Evolutionary conservation across 1,140 invertebrate genomes (phyloP).

Genomic region (Atta cephalotes): DNA sequence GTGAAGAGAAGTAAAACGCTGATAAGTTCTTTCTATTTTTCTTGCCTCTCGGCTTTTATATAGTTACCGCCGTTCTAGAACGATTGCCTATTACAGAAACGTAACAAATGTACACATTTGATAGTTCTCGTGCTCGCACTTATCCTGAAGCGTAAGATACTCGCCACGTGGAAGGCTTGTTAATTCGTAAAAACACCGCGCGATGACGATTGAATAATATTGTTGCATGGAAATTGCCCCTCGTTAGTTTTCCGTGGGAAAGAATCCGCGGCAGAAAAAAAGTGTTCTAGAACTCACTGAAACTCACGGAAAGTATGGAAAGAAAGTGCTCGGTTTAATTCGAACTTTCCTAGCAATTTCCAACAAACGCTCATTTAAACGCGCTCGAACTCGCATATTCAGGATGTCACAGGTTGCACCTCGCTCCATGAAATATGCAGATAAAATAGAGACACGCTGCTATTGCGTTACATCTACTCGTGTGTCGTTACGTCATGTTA

Average conservation of each 20-base stretch:
- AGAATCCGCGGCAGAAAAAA: background rate
- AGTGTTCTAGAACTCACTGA: background rate
- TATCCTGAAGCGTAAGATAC: background rate
- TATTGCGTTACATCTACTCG: constrained; percentile 29
- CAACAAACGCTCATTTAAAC: background rate
- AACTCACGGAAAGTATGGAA: constrained; percentile 18
- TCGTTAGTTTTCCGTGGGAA: background rate
- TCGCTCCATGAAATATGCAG: background rate
- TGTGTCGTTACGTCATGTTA: constrained; percentile 8
- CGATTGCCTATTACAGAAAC: constrained; percentile 23
- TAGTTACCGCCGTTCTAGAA: background rate
- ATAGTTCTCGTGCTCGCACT: constrained; percentile 3
- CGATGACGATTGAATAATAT: constrained; percentile 39
- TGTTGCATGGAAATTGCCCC: constrained; percentile 26
- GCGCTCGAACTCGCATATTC: background rate
- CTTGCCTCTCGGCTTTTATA: background rate
- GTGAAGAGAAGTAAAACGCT: background rate
- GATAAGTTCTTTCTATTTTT: constrained; percentile 21
- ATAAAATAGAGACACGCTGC: constrained; percentile 3
- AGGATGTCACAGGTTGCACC: background rate
- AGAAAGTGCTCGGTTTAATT: constrained; percentile 18
- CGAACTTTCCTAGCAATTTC: background rate
- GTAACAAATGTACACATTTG: constrained; percentile 14
- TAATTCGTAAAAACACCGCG: constrained; percentile 21
- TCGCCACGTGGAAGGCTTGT: background rate